Conservation (phyloP, 2,113 vertebrate genomes). For the Nasalis larvatus region DNA sequence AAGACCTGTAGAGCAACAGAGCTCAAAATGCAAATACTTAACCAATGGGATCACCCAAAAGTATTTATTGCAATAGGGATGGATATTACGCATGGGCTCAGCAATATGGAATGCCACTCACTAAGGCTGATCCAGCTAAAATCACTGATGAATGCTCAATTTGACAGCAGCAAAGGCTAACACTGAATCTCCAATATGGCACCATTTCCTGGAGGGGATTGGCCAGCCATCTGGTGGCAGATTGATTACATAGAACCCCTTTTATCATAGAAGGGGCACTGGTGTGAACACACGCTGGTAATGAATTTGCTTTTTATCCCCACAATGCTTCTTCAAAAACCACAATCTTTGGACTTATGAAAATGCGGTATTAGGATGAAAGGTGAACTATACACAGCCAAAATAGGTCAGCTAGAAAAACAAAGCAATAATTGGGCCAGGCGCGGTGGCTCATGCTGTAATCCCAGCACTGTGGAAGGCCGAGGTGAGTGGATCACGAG, state of each 20-base stretch:
- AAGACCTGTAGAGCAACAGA: background rate
- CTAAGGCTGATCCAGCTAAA: background rate
- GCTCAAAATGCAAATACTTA: background rate
- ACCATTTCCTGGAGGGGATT: background rate
- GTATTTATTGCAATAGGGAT: background rate
- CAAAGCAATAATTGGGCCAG: too few relatives aligned
- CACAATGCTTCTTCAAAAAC: background rate
- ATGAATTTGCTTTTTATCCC: background rate
- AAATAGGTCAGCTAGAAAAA: background rate
- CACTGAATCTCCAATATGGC: background rate
- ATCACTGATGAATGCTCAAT: background rate
- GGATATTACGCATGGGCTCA: background rate
- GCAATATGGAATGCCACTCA: background rate
- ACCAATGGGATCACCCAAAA: background rate
- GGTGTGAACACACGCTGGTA: background rate
- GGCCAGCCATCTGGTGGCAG: too few relatives aligned
- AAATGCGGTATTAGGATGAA: background rate
- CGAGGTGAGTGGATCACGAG: too few relatives aligned
- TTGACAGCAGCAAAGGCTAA: background rate
- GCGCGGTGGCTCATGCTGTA: fast-evolving
- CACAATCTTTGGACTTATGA: too few relatives aligned
- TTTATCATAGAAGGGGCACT: background rate
- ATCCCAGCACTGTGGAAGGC: too few relatives aligned
- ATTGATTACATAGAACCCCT: background rate
- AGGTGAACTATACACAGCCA: background rate